These are phyloP conservation scores for Kryptopterus vitreolus DNA, from an alignment of 2,797 vertebrate genomes.

Conservation along the genomic window DNA sequence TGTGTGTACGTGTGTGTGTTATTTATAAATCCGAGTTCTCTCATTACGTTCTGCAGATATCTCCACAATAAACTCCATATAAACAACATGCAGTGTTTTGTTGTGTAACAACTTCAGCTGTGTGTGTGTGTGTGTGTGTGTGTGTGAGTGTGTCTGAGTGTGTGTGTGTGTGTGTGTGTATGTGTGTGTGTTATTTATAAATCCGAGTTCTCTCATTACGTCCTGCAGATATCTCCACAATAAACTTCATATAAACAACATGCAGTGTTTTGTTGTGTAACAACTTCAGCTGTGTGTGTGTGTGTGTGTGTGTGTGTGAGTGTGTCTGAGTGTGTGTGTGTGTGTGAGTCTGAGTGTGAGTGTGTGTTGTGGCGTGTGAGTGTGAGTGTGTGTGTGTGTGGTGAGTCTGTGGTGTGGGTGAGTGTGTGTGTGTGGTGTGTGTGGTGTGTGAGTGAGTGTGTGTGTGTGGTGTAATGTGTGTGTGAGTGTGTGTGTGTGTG, in stretches of 20 bases:
- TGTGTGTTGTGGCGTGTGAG: conserved; percentile 35
- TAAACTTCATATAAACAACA: background rate
- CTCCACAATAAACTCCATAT: background rate
- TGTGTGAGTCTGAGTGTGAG: background rate
- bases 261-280: conserved; percentile 2
- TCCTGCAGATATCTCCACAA: background rate
- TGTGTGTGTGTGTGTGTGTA: background rate
- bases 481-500: too few relatives aligned
- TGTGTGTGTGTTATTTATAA: conserved; percentile 38
- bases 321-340: too few relatives aligned
- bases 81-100: conserved; percentile 13
- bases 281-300: background rate
- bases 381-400: too few relatives aligned
- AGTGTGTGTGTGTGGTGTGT: too few relatives aligned
- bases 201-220: conserved; percentile 2
- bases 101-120: background rate
- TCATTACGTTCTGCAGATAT: conserved; percentile 5
- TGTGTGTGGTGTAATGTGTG: too few relatives aligned
- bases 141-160: too few relatives aligned
- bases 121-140: background rate
- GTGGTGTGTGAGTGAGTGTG: too few relatives aligned
- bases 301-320: too few relatives aligned
- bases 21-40: conserved; percentile 33
- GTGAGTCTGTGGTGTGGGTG: too few relatives aligned
- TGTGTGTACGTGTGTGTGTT: conserved; percentile 15